These are phyloP conservation scores for Sorex fumeus DNA, from an alignment of 2,113 vertebrate genomes.

Conservation along the genomic window DNA sequence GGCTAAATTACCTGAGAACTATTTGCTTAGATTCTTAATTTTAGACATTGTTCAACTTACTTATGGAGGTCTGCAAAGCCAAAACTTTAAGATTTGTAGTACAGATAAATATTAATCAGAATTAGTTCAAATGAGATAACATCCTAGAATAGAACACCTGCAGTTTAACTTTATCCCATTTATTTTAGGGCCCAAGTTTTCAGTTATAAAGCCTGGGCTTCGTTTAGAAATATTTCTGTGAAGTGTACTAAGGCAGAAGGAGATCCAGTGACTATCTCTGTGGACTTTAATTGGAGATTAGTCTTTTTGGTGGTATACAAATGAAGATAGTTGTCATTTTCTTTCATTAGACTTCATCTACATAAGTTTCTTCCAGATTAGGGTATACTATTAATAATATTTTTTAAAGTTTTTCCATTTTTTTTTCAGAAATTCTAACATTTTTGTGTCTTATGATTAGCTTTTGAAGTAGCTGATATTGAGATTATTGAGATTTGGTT, in stretches of 20 bases:
- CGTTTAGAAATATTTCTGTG: conserved; percentile 16
- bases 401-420: background rate
- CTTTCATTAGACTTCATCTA: background rate
- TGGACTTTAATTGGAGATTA: background rate
- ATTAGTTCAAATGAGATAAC: conserved; percentile 33
- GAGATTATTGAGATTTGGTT: conserved; percentile 41
- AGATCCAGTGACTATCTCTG: background rate
- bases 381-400: no score
- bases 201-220: background rate
- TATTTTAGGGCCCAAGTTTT: background rate
- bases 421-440: conserved; percentile 63
- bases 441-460: conserved; percentile 40
- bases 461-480: background rate
- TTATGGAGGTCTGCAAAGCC: conserved; percentile 36
- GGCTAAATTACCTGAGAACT: conserved; percentile 58
- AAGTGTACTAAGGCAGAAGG: conserved; percentile 24
- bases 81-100: background rate
- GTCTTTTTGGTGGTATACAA: background rate
- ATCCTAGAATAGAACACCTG: background rate
- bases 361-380: conserved; percentile 17
- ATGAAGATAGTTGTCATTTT: conserved; percentile 2
- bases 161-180: background rate
- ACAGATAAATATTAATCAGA: background rate
- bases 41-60: conserved; percentile 20
- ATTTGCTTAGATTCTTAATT: conserved; percentile 60